Evolutionary conservation across 1,140 invertebrate species (phyloP).

Genomic region (Sinella curviseta): DNA sequence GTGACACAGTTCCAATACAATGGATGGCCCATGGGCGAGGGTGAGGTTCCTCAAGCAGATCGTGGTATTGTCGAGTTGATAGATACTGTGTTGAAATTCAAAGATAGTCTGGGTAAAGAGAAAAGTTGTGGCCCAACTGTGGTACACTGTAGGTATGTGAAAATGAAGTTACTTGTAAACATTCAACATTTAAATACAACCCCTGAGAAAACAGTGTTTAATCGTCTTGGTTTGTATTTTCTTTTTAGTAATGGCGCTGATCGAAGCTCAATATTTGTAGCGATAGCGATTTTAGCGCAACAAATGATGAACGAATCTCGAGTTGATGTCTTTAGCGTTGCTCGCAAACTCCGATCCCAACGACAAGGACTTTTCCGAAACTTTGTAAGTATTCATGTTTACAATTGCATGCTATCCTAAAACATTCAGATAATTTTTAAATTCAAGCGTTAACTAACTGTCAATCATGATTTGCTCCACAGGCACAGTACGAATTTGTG

Average conservation of each 20-base stretch:
- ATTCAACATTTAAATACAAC: conserved; percentile 25
- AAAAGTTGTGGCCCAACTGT: conserved; percentile 64
- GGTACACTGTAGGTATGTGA: conserved; percentile 73
- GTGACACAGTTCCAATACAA: conserved; percentile 86
- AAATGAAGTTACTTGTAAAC: conserved; percentile 21
- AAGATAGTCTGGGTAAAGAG: conserved; percentile 53
- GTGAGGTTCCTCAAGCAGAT: conserved; percentile 81
- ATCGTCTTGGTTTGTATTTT: not conserved
- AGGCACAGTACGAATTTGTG: conserved; percentile 89
- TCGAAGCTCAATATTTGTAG: conserved; percentile 84
- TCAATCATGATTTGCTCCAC: conserved; percentile 54
- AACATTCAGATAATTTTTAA: not conserved
- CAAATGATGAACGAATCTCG: conserved; percentile 77
- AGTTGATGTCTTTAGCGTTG: conserved; percentile 80
- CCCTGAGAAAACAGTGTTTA: conserved; percentile 3
- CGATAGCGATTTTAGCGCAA: conserved; percentile 78
- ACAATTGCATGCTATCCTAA: not conserved
- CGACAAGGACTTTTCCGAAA: conserved; percentile 78
- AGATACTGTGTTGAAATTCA: conserved; percentile 64
- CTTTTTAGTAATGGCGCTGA: conserved; percentile 72
- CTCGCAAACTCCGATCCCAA: conserved; percentile 79
- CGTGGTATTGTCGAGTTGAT: conserved; percentile 78
- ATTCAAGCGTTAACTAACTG: not conserved
- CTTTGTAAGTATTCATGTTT: conserved; percentile 65
- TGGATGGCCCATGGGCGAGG: conserved; percentile 82